Evolutionary conservation across 2,888 invertebrate species (phyloP).

Genomic region (Euplexia lucipara): DNA sequence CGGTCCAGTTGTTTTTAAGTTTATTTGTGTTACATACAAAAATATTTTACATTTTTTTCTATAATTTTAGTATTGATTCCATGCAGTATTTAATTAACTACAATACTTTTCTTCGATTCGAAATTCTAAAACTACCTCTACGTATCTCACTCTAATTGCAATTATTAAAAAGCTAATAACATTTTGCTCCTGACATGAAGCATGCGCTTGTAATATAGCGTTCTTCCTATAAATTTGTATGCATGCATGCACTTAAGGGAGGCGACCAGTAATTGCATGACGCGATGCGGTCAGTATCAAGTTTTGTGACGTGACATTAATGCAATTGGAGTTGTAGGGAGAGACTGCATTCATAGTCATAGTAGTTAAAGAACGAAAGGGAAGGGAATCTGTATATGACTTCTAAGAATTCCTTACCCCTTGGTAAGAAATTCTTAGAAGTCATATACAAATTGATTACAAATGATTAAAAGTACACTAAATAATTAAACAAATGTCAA

Average conservation of each 20-base stretch:
- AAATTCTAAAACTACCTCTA: not conserved
- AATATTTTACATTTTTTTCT: too few species aligned
- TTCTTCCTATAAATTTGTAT: conserved; percentile 36
- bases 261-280: conserved; percentile 45
- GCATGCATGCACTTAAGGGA: conserved; percentile 43
- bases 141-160: not conserved
- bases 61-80: too few species aligned
- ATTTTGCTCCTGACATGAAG: not conserved
- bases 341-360: conserved; percentile 12
- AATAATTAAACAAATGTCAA: too few species aligned
- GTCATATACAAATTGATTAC: too few species aligned
- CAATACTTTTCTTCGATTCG: not conserved
- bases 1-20: too few species aligned
- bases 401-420: too few species aligned
- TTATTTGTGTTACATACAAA: too few species aligned
- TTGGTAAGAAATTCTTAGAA: too few species aligned
- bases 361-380: too few species aligned
- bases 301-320: conserved; percentile 53
- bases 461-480: too few species aligned
- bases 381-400: too few species aligned
- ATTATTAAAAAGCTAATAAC: not conserved
- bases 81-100: too few species aligned
- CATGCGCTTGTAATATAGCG: conserved; percentile 1
- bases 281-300: conserved; percentile 46
- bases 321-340: conserved; percentile 46